Evolutionary conservation across 2,797 vertebrate species (phyloP).

Genomic region (Antennarius maculatus): DNA sequence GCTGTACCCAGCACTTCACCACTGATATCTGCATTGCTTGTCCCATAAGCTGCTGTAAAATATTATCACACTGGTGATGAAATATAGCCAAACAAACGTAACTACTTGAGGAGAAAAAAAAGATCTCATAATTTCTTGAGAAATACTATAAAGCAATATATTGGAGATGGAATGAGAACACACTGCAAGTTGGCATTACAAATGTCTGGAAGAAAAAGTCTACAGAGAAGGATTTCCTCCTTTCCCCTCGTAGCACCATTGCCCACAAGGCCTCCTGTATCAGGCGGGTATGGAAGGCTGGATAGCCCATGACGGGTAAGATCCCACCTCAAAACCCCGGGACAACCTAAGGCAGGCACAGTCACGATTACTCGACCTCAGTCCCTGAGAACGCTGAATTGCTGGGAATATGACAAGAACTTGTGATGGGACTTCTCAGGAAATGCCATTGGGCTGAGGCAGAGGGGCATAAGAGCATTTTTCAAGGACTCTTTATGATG

Average conservation of each 20-base stretch:
- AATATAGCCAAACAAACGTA: background rate
- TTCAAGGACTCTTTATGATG: conserved; percentile 40
- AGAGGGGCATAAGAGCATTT: conserved; percentile 59
- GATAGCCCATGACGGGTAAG: conserved; percentile 98
- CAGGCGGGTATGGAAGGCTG: conserved; percentile 90
- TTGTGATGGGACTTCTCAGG: conserved; percentile 52
- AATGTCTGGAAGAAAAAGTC: conserved; percentile 61
- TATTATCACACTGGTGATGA: conserved; percentile 12
- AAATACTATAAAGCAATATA: conserved; percentile 39
- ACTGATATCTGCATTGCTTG: conserved; percentile 47
- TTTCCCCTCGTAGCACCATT: conserved; percentile 60
- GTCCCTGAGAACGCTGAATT: conserved; percentile 65
- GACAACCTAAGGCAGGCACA: conserved; percentile 99
- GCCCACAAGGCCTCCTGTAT: conserved; percentile 64
- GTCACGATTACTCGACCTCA: conserved; percentile 87
- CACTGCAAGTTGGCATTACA: conserved; percentile 44
- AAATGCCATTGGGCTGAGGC: conserved; percentile 67
- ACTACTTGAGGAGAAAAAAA: background rate
- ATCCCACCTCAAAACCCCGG: conserved; percentile 88
- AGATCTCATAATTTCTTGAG: background rate
- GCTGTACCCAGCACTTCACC: conserved; percentile 67
- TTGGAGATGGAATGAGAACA: conserved; percentile 31
- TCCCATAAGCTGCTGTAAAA: conserved; percentile 41
- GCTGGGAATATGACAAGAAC: conserved; percentile 44
- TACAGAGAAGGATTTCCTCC: conserved; percentile 55